These are phyloP conservation scores for Ameiurus melas DNA, from an alignment of 2,113 vertebrate genomes.

Conservation along the genomic window DNA sequence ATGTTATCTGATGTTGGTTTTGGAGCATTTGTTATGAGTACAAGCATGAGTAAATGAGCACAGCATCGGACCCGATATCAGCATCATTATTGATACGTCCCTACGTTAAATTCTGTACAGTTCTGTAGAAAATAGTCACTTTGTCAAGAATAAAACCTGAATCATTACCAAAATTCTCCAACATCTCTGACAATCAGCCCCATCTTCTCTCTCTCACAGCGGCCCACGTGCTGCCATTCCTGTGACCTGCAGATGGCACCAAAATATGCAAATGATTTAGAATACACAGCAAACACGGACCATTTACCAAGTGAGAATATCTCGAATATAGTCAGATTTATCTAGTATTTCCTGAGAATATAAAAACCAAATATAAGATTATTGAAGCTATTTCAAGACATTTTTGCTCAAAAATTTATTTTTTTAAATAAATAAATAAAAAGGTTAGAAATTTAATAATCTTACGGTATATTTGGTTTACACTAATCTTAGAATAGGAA, in stretches of 20 bases:
- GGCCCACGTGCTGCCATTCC: constrained; percentile 74
- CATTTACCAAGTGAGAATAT: no score
- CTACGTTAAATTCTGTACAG: neutral
- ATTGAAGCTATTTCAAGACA: no score
- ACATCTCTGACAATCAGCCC: constrained; percentile 75
- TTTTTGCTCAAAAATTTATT: no score
- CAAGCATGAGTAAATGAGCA: neutral
- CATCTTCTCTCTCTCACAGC: constrained; percentile 72
- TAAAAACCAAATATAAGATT: no score
- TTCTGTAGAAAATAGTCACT: neutral
- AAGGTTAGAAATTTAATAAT: no score
- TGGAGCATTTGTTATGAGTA: neutral
- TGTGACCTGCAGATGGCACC: constrained; percentile 67
- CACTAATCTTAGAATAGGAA: no score
- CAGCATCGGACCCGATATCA: neutral
- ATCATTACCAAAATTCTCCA: constrained; percentile 78
- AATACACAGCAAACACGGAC: neutral
- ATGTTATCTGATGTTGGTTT: neutral
- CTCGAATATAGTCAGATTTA: no score
- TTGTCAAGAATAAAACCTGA: neutral
- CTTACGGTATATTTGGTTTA: no score
- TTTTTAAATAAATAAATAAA: no score
- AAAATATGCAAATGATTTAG: constrained; percentile 1
- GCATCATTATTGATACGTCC: no score
- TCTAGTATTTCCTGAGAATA: no score